Conservation (phyloP, 2,797 vertebrate genomes). For the Clarias platycephalus region DNA sequence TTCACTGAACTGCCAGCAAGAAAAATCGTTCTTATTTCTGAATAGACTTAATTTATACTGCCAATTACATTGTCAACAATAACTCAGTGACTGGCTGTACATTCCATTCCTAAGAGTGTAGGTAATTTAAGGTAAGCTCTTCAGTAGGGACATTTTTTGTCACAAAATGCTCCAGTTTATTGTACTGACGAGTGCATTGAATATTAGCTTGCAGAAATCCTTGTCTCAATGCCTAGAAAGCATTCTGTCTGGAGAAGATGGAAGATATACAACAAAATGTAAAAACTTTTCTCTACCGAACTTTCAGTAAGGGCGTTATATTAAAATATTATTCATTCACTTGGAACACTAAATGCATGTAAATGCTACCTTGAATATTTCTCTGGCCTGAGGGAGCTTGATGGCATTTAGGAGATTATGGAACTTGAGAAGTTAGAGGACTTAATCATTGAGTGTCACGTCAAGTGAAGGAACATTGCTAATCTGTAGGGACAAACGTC, state of each 20-base stretch:
- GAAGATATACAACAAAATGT: not conserved
- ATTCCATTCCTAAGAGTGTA: not conserved
- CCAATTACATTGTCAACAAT: not conserved
- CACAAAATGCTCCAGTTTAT: not conserved
- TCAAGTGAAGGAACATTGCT: not conserved
- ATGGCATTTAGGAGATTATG: not conserved
- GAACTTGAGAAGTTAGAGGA: not conserved
- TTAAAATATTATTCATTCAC: not conserved
- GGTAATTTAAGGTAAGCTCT: not conserved
- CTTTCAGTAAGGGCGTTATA: not conserved
- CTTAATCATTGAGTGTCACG: not conserved
- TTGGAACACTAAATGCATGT: not conserved
- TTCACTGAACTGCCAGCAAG: not conserved
- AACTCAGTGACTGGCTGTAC: not conserved
- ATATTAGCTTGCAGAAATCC: not conserved
- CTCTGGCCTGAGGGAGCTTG: not conserved
- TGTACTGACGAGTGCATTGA: not conserved
- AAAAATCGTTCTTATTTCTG: not conserved
- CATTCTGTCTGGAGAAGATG: not conserved
- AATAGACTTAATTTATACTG: not conserved
- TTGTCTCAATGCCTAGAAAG: not conserved
- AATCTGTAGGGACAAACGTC: not conserved
- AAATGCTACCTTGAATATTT: not conserved
- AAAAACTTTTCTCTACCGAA: not conserved
- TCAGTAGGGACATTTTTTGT: not conserved